Percentiles rank a stretch among this genome's conserved stretches.
Evolutionary conservation across 2,113 vertebrate genomes (phyloP).

Genomic region (Microcebus jonahi): DNA sequence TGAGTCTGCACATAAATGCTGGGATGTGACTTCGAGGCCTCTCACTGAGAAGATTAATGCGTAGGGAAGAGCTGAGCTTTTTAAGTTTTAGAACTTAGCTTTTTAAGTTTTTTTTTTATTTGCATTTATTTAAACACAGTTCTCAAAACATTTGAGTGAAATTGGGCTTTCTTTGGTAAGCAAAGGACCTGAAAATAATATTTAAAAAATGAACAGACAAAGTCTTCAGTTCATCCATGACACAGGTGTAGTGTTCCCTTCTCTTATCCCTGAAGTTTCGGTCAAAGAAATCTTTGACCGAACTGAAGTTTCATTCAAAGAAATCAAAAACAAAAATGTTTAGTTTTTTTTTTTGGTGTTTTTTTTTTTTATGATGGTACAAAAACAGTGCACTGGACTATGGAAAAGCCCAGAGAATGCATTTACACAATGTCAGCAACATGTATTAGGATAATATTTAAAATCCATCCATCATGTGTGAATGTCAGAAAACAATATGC

Average conservation of each 20-base stretch:
- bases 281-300: no score
- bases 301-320: not conserved
- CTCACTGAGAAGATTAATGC: not conserved
- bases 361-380: not conserved
- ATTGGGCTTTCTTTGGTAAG: constrained; percentile 78
- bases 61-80: not conserved
- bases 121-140: constrained; percentile 80
- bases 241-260: constrained; percentile 69
- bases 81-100: no score
- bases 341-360: not conserved
- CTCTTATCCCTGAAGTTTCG: not conserved
- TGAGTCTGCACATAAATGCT: not conserved
- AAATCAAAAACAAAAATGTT: not conserved
- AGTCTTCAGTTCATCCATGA: constrained; percentile 69
- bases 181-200: constrained; percentile 79
- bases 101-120: constrained; percentile 36
- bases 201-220: constrained; percentile 82
- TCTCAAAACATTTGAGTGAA: constrained; percentile 81
- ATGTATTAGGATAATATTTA: not conserved
- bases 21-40: not conserved
- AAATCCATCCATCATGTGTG: not conserved
- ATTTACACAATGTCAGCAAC: not conserved
- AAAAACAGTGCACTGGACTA: not conserved
- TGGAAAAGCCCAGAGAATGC: not conserved
- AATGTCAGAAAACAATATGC: not conserved